Evolutionary conservation across 2,888 invertebrate species (phyloP).

Genomic region (Melanchra persicariae): DNA sequence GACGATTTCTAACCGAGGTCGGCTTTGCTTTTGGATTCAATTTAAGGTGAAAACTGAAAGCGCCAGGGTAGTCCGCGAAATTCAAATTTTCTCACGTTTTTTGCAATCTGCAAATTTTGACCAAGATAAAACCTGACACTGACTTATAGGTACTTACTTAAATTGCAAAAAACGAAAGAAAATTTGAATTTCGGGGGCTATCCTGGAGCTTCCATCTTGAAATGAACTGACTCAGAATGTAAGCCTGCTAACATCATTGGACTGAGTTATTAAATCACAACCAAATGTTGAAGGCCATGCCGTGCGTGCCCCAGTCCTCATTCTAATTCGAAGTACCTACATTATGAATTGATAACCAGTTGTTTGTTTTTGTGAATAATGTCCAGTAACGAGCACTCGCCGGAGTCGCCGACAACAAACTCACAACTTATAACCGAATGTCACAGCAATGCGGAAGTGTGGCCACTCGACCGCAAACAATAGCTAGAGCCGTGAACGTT

Average conservation of each 20-base stretch:
- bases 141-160: no score
- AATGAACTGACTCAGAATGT: no score
- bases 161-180: no score
- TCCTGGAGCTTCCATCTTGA: no score
- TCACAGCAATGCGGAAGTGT: slow-evolving; percentile 26
- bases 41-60: no score
- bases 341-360: slow-evolving; percentile 15
- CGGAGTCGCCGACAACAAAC: no score
- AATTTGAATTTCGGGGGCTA: no score
- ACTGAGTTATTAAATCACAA: not conserved
- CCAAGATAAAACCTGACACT: no score
- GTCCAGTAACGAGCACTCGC: slow-evolving; percentile 5
- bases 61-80: no score
- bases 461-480: slow-evolving; percentile 17
- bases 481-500: not conserved
- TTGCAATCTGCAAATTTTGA: no score
- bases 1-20: not conserved
- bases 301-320: slow-evolving; percentile 1
- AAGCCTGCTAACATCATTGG: not conserved
- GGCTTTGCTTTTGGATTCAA: not conserved
- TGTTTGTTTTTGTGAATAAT: not conserved
- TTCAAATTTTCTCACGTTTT: no score
- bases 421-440: not conserved
- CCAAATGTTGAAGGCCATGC: not conserved
- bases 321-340: slow-evolving; percentile 11